Conservation (phyloP, 2,797 vertebrate genomes). For the Moxostoma hubbsi region DNA sequence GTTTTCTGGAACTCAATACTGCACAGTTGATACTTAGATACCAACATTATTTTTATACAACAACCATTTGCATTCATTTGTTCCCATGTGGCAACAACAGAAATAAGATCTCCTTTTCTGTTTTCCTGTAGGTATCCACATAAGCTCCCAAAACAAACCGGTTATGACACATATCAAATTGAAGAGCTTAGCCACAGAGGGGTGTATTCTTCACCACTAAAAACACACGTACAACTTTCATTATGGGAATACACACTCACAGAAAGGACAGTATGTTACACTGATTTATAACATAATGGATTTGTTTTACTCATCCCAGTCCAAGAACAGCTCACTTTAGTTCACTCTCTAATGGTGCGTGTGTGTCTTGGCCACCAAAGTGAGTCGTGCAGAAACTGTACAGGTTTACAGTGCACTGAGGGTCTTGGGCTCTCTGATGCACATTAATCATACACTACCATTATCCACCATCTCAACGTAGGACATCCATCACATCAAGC, state of each 20-base stretch:
- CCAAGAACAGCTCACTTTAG: slow-evolving; percentile 47
- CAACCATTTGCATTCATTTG: too few relatives aligned
- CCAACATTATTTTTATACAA: too few relatives aligned
- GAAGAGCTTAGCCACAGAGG: slow-evolving; percentile 50
- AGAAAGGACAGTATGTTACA: slow-evolving; percentile 35
- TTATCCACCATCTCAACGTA: slow-evolving; percentile 87
- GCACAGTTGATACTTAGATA: too few relatives aligned
- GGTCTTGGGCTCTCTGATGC: slow-evolving; percentile 70
- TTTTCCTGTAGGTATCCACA: neutral
- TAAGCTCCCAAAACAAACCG: slow-evolving; percentile 28
- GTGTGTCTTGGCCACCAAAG: slow-evolving; percentile 61
- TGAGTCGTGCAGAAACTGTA: slow-evolving; percentile 66
- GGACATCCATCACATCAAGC: slow-evolving; percentile 93
- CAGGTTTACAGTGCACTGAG: slow-evolving; percentile 72
- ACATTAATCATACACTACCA: slow-evolving; percentile 92
- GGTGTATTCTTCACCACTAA: slow-evolving; percentile 55
- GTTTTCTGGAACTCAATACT: too few relatives aligned
- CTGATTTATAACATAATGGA: slow-evolving; percentile 69
- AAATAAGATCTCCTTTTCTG: too few relatives aligned
- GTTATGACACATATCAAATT: slow-evolving; percentile 53
- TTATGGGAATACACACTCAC: slow-evolving; percentile 58
- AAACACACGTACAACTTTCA: slow-evolving; percentile 57
- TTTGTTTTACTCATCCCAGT: slow-evolving; percentile 63
- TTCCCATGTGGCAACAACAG: too few relatives aligned
- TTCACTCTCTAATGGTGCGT: slow-evolving; percentile 54